phyloP scores from a whole-genome alignment of 2,888 invertebrate species.

The Eubasilissa splendida region DNA sequence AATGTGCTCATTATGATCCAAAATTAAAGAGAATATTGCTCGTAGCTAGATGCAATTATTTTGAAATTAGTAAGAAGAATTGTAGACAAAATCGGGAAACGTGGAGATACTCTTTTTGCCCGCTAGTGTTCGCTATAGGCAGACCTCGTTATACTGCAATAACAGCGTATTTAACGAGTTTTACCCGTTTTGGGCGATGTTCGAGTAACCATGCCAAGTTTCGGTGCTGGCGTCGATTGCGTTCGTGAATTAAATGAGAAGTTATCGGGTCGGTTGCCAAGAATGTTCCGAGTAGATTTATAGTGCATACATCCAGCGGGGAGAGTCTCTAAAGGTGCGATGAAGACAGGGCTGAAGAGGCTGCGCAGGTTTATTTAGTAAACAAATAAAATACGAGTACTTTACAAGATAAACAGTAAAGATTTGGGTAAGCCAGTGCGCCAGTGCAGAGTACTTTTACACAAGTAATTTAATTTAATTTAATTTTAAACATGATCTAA shows the following conservation, averaged over 20 bases:
- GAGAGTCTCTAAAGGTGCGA: no score
- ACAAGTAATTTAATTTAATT: no score
- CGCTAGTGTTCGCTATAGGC: conserved; percentile 18
- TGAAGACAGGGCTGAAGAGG: no score
- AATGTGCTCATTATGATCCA: neutral
- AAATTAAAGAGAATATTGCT: no score
- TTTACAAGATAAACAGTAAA: no score
- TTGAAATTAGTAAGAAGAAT: neutral
- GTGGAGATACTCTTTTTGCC: neutral
- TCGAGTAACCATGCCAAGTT: conserved; percentile 42
- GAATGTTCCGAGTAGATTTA: conserved; percentile 40
- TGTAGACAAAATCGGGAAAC: conserved; percentile 11
- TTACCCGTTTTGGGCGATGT: conserved; percentile 35
- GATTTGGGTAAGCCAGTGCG: no score
- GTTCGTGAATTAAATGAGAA: conserved; percentile 47
- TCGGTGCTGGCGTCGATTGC: conserved; percentile 45
- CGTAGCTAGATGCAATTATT: neutral
- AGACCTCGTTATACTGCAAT: conserved; percentile 37
- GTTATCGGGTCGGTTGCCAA: conserved; percentile 48
- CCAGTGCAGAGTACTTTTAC: no score
- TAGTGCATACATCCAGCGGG: neutral
- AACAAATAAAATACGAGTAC: no score
- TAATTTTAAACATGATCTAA: no score
- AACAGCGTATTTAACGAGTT: conserved; percentile 39
- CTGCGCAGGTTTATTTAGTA: no score